Percentiles rank a stretch among this genome's conserved stretches.
Evolutionary conservation across 2,888 invertebrate species (phyloP).

Genomic region (Apamea crenata): DNA sequence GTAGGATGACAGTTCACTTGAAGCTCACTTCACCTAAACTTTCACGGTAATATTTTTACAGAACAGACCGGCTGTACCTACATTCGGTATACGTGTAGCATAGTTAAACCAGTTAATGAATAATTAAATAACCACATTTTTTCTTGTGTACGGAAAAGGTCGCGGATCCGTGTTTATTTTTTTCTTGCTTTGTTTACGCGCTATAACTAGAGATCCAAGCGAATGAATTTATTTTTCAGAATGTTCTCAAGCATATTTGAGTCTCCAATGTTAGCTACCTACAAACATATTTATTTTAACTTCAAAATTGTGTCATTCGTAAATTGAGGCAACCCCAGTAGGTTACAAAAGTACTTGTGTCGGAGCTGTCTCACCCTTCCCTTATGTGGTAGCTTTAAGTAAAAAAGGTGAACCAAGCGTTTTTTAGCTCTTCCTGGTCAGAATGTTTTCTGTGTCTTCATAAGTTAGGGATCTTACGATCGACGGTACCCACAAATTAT

Average conservation of each 20-base stretch:
- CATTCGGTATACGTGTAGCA: no score
- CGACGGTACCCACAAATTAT: background rate
- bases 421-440: no score
- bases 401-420: no score
- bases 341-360: background rate
- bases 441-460: no score
- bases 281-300: background rate
- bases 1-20: background rate
- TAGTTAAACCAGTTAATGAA: constrained; percentile 16
- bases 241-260: background rate
- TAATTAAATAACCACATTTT: constrained; percentile 21
- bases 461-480: no score
- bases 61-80: background rate
- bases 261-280: background rate
- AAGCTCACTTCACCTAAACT: background rate
- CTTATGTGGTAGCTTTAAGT: no score
- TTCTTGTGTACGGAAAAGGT: constrained; percentile 10
- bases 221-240: background rate
- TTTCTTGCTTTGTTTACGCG: background rate
- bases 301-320: background rate
- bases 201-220: background rate
- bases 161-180: background rate
- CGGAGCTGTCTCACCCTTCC: no score
- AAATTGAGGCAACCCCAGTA: background rate
- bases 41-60: background rate